These are phyloP conservation scores for Erebia aethiops DNA, from an alignment of 2,888 invertebrate species.

Conservation along the genomic window DNA sequence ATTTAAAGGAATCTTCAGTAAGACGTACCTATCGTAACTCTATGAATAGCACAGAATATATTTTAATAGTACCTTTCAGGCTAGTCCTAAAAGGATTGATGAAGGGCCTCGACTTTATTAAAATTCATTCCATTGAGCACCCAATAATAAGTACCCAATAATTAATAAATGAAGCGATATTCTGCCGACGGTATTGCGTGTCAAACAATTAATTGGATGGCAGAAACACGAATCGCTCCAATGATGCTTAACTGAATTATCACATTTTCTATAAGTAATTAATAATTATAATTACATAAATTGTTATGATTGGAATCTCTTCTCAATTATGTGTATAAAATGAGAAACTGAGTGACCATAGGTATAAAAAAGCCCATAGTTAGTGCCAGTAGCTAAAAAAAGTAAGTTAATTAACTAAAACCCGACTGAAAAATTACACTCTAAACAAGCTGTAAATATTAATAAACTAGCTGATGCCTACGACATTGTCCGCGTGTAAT, in stretches of 20 bases:
- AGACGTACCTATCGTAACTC: no score
- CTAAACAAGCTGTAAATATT: no score
- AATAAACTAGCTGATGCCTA: no score
- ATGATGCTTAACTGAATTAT: slow-evolving; percentile 23
- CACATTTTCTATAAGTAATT: slow-evolving; percentile 9
- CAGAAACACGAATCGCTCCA: slow-evolving; percentile 27
- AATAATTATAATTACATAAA: not conserved
- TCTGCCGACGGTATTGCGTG: slow-evolving; percentile 25
- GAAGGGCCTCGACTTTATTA: not conserved
- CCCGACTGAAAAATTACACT: no score
- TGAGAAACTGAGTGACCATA: no score
- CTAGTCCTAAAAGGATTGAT: not conserved
- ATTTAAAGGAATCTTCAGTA: no score
- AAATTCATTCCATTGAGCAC: not conserved
- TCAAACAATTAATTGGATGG: slow-evolving; percentile 41
- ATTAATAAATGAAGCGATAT: not conserved
- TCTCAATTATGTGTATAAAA: not conserved
- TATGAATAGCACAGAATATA: no score
- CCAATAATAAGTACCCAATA: not conserved
- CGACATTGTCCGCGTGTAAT: no score
- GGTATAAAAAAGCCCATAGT: no score
- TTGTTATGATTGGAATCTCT: not conserved
- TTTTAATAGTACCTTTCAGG: no score
- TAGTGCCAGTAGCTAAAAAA: no score
- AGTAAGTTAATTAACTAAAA: no score